These are phyloP conservation scores for Tetraodon nigroviridis DNA, from an alignment of 2,113 vertebrate genomes.

Conservation along the genomic window DNA sequence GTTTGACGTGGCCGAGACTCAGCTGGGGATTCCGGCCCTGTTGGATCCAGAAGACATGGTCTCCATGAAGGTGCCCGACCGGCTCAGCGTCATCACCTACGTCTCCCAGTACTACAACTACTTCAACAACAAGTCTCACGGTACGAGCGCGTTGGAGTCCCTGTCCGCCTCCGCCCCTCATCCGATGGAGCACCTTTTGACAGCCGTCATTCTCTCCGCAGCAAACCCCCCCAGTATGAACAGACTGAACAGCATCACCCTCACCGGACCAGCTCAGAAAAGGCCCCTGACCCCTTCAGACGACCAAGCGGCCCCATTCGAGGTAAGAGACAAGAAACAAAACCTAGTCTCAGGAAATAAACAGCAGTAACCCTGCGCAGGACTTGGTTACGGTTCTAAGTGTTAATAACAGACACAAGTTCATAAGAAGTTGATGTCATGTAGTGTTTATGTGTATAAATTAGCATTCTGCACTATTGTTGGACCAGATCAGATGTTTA, in stretches of 20 bases:
- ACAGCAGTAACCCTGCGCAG: not conserved
- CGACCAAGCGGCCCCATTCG: slow-evolving; percentile 47
- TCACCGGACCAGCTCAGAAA: slow-evolving; percentile 67
- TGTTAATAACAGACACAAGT: no score
- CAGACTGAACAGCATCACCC: slow-evolving; percentile 58
- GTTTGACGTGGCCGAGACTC: slow-evolving; percentile 88
- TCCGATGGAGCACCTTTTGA: not conserved
- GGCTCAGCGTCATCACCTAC: slow-evolving; percentile 95
- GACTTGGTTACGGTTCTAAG: not conserved
- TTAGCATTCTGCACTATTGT: slow-evolving; percentile 25
- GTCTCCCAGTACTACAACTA: slow-evolving; percentile 97
- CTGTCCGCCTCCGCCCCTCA: not conserved
- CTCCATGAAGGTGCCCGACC: slow-evolving; percentile 92
- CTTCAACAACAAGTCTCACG: slow-evolving; percentile 80
- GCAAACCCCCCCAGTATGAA: slow-evolving; percentile 79
- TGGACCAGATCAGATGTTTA: slow-evolving; percentile 20
- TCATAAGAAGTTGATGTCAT: not conserved
- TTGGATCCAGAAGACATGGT: slow-evolving; percentile 96
- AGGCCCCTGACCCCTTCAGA: slow-evolving; percentile 51
- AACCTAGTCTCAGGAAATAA: not conserved
- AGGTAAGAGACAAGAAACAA: slow-evolving; percentile 56
- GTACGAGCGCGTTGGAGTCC: slow-evolving; percentile 24
- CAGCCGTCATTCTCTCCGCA: slow-evolving; percentile 37
- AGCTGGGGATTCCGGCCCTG: slow-evolving; percentile 92
- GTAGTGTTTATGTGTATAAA: not conserved